A percentile compares a stretch with the other conserved stretches of the same genome.
Conservation (phyloP, 2,888 invertebrate genomes). For the Cantharis flavilabris region DNA sequence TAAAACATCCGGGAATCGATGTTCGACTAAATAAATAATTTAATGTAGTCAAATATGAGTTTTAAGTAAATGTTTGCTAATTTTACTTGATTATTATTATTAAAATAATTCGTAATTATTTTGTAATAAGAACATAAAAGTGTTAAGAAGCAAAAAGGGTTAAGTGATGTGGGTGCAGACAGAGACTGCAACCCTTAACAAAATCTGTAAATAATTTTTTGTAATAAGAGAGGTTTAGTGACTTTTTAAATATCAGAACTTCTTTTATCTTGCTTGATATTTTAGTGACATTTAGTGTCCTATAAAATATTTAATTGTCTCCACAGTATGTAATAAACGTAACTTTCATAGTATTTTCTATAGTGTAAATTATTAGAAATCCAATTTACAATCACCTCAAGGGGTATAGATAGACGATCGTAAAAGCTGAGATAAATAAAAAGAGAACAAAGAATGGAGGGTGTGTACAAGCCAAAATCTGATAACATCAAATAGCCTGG, state of each 20-base stretch:
- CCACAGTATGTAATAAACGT: background rate
- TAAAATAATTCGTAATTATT: too few relatives aligned
- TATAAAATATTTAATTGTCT: background rate
- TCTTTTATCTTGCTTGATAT: background rate
- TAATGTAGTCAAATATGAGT: too few relatives aligned
- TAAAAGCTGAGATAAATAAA: conserved; percentile 42
- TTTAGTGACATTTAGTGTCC: background rate
- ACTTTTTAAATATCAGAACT: background rate
- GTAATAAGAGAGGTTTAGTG: background rate
- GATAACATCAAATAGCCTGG: conserved; percentile 46
- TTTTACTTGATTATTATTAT: too few relatives aligned
- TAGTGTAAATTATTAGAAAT: conserved; percentile 34
- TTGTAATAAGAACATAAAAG: background rate
- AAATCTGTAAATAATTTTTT: background rate
- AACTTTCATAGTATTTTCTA: background rate
- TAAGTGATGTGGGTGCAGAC: background rate
- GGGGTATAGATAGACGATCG: conserved; percentile 40
- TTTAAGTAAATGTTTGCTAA: too few relatives aligned
- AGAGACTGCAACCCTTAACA: background rate
- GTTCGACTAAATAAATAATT: background rate
- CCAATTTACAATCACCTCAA: conserved; percentile 42
- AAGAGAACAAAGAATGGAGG: conserved; percentile 43
- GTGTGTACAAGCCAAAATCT: conserved; percentile 46
- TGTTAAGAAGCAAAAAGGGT: background rate
- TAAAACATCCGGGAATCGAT: background rate